These are phyloP conservation scores for Micropterix aruncella DNA, from an alignment of 2,888 invertebrate species.

Conservation along the genomic window DNA sequence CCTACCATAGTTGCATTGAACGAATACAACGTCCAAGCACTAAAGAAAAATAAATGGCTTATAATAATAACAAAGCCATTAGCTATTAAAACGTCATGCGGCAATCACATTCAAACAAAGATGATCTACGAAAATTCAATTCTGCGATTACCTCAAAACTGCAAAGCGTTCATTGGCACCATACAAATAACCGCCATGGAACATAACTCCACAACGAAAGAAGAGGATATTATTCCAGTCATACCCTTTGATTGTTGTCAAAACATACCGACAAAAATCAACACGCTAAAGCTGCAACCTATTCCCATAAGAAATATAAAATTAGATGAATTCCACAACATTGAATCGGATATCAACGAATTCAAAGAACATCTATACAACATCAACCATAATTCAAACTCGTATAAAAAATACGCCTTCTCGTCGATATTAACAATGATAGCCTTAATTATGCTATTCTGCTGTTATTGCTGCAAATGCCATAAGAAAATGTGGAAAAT, in stretches of 20 bases:
- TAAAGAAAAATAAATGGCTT: too few relatives aligned
- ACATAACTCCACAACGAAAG: not conserved
- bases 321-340: not conserved
- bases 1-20: too few relatives aligned
- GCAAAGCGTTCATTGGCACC: not conserved
- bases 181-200: not conserved
- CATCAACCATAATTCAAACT: not conserved
- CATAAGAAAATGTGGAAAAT: too few relatives aligned
- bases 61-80: too few relatives aligned
- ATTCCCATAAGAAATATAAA: not conserved
- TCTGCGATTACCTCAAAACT: too few relatives aligned
- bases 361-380: not conserved
- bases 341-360: not conserved
- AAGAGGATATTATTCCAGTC: not conserved
- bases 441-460: too few relatives aligned
- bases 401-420: not conserved
- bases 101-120: not conserved
- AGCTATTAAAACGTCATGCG: not conserved
- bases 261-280: not conserved
- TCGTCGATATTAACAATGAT: too few relatives aligned
- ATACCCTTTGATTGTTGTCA: not conserved
- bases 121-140: too few relatives aligned
- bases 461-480: too few relatives aligned
- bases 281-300: not conserved
- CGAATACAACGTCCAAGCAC: not conserved